Evolutionary conservation across 2,113 vertebrate species (phyloP), one percentile per base, ranked within the genome.

Genomic region (Malurus melanocephalus): DNA sequence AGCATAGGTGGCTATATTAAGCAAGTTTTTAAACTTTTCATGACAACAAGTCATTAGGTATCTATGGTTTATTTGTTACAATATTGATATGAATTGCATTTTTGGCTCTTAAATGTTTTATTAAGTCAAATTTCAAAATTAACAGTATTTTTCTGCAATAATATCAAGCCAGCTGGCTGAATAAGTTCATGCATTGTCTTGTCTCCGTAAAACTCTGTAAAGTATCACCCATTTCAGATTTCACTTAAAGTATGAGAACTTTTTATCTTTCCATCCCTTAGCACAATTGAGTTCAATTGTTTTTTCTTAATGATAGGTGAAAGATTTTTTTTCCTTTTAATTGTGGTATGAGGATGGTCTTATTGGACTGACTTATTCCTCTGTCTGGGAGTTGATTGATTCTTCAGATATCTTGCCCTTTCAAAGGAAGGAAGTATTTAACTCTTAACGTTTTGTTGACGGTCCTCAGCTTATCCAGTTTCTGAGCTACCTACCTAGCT

Each of bases 361-460:
- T 59, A 16, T 8, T 69, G n/a, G 46, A 52, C 30, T 65, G 66
- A 30, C 30, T 67, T 52, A 42, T 6, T 52, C 61, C 28, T 57
- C 48, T 85, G 15, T 78, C 52, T 59, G 45, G 45, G 32, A 86
- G 27, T 27, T 59, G 15, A 46, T 15, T 21, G 38, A 35, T 75
- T 80, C 28, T 14, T 66, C 33, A 19, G 33, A 57, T 59, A 30
- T 75, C 48, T 28, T 53, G 24, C 84, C 71, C 3, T 86, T 85
- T 81, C 21, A 48, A 40, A 75, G 57, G 32, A 49, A 26, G 22
- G 48, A 68, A 33, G 2, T 64, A 27, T 30, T 38, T 67, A 53
- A 11, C 51, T 77, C 10, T 23, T 2, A 80, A 2, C 0, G 0
- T 35, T 89, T 68, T 59, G 10, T 43, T 89, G 60, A 27, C 55